These are phyloP conservation scores for Tokudaia muenninki DNA, from an alignment of 2,797 vertebrate genomes.

Conservation along the genomic window DNA sequence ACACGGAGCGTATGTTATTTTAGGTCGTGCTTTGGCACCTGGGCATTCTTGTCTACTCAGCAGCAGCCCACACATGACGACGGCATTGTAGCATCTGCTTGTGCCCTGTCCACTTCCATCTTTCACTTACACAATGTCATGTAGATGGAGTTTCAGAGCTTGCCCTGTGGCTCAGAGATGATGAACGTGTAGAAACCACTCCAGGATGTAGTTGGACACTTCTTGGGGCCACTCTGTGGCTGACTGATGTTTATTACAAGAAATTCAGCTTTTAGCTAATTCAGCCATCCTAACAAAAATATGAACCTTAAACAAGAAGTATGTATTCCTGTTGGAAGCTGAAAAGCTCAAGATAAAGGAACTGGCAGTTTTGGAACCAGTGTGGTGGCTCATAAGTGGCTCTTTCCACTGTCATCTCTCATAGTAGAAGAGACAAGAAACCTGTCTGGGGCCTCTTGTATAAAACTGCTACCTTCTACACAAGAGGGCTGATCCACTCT, in stretches of 20 bases:
- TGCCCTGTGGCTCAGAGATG: background rate
- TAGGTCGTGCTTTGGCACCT: slow-evolving; percentile 39
- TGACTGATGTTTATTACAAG: background rate
- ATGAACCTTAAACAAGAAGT: background rate
- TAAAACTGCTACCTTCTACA: background rate
- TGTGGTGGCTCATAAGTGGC: background rate
- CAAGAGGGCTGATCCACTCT: background rate
- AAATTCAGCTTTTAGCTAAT: background rate
- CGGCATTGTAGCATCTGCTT: background rate
- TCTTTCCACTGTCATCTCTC: background rate
- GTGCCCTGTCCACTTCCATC: background rate
- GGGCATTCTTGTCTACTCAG: background rate
- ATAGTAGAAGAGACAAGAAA: background rate
- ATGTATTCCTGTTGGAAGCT: background rate
- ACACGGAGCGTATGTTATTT: slow-evolving; percentile 49
- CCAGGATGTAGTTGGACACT: background rate
- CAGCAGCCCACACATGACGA: background rate
- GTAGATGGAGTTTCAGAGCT: background rate
- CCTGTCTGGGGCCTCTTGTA: background rate
- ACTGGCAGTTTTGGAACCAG: background rate
- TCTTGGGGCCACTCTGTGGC: background rate
- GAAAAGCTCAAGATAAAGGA: background rate
- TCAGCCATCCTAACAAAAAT: background rate
- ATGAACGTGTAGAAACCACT: background rate
- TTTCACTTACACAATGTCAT: background rate